A percentile compares a stretch with the other conserved stretches of the same genome.
These are phyloP conservation scores for Thaumetopoea pityocampa DNA, from an alignment of 1,140 invertebrate genomes.

Conservation along the genomic window DNA sequence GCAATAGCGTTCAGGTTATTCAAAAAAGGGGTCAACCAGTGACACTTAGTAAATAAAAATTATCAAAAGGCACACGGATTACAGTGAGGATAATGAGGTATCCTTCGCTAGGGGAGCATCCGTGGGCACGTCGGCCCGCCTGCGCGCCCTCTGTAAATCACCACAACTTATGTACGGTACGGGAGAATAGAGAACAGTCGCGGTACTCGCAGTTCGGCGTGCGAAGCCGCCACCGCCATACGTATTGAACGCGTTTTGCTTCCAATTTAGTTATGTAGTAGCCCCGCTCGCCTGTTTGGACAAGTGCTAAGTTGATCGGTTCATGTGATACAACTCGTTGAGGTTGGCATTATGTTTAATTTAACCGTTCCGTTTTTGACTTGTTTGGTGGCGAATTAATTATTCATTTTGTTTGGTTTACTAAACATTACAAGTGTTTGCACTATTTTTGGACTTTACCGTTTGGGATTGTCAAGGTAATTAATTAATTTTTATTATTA, in stretches of 20 bases:
- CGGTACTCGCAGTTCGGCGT: constrained; percentile 66
- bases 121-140: constrained; percentile 32
- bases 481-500: constrained; percentile 15
- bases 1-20: constrained; percentile 21
- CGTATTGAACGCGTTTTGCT: constrained; percentile 23
- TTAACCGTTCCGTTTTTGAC: constrained; percentile 62
- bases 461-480: constrained; percentile 47
- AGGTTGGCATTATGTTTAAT: constrained; percentile 67
- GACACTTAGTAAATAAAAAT: constrained; percentile 56
- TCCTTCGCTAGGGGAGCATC: constrained; percentile 56
- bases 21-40: constrained; percentile 23
- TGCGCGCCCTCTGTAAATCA: constrained; percentile 59
- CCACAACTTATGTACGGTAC: constrained; percentile 42
- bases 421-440: constrained; percentile 41
- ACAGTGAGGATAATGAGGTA: constrained; percentile 71
- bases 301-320: constrained; percentile 74
- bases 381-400: constrained; percentile 46
- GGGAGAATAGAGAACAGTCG: constrained; percentile 27
- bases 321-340: constrained; percentile 64
- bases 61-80: constrained; percentile 65
- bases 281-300: constrained; percentile 48
- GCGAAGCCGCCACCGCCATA: constrained; percentile 40
- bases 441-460: constrained; percentile 37
- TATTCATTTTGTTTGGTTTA: constrained; percentile 18
- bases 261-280: constrained; percentile 39